phyloP scores from a whole-genome alignment of 2,888 invertebrate genomes.

The Torymus auratus region DNA sequence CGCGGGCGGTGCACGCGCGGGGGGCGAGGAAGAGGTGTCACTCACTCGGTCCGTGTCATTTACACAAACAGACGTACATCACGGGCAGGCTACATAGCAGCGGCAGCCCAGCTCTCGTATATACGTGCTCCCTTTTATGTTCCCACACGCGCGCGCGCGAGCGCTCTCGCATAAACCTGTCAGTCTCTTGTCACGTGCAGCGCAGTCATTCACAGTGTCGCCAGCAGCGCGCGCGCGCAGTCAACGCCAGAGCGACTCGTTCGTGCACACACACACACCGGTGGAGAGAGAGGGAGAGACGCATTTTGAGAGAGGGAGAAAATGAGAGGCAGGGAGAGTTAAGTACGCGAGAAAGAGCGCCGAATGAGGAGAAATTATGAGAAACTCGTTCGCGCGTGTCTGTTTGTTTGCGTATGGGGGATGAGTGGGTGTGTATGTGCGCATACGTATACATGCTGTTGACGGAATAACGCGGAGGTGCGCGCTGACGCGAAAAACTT shows the following conservation, averaged over 20 bases:
- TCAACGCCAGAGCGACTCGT: constrained; percentile 58
- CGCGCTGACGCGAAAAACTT: no score
- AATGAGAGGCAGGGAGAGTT: constrained; percentile 26
- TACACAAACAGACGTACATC: constrained; percentile 77
- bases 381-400: no score
- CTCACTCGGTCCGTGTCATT: constrained; percentile 75
- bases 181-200: constrained; percentile 76
- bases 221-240: constrained; percentile 59
- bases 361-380: constrained; percentile 7
- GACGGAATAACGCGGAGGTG: no score
- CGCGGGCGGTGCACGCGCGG: constrained; percentile 9
- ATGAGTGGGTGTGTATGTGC: no score
- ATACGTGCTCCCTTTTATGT: constrained; percentile 53
- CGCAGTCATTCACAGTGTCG: constrained; percentile 76
- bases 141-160: constrained; percentile 56
- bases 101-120: constrained; percentile 2
- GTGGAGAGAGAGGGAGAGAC: constrained; percentile 16
- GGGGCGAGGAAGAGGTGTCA: constrained; percentile 71
- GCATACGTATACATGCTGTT: no score
- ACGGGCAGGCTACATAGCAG: constrained; percentile 68
- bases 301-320: constrained; percentile 21
- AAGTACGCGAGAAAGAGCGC: constrained; percentile 30
- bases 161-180: constrained; percentile 76
- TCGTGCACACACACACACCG: neutral
- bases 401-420: no score